A percentile compares a stretch with the other conserved stretches of the same genome.
These are phyloP conservation scores for Ateles fusciceps DNA, from an alignment of 2,797 vertebrate genomes.

Conservation along the genomic window DNA sequence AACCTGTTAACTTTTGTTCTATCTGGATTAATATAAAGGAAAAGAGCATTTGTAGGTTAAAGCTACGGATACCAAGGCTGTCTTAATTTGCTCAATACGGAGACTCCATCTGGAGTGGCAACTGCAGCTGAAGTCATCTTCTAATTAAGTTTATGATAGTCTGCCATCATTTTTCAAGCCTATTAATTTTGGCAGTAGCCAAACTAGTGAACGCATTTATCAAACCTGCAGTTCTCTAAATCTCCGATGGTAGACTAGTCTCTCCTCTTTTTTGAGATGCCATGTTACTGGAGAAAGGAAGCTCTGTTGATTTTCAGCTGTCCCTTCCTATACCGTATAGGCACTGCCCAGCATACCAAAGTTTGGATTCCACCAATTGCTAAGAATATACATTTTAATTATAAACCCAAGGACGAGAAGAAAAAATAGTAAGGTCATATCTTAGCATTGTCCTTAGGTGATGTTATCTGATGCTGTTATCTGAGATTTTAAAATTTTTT, in stretches of 20 bases:
- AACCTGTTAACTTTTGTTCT: background rate
- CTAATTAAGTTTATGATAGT: conserved; percentile 27
- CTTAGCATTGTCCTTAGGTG: conserved; percentile 41
- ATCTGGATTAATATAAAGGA: background rate
- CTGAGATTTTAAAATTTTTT: conserved; percentile 26
- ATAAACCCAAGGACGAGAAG: background rate
- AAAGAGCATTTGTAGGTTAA: conserved; percentile 16
- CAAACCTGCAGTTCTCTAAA: background rate
- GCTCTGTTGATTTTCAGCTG: background rate
- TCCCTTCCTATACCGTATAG: background rate
- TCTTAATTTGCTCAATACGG: background rate
- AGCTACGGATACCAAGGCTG: background rate
- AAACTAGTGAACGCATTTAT: background rate
- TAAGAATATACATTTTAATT: background rate
- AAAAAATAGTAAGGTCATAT: background rate
- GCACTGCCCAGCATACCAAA: background rate
- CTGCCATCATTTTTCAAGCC: conserved; percentile 21
- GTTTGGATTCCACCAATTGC: background rate
- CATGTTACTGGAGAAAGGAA: background rate
- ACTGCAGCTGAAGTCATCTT: background rate
- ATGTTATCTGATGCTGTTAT: background rate
- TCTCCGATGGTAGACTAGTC: background rate
- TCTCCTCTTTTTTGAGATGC: background rate
- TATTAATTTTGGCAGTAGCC: background rate
- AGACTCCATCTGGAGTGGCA: conserved; percentile 17